A percentile compares a stretch with the other conserved stretches of the same genome.
These are phyloP conservation scores for Clarias magur DNA, from an alignment of 2,113 vertebrate genomes.

Conservation along the genomic window DNA sequence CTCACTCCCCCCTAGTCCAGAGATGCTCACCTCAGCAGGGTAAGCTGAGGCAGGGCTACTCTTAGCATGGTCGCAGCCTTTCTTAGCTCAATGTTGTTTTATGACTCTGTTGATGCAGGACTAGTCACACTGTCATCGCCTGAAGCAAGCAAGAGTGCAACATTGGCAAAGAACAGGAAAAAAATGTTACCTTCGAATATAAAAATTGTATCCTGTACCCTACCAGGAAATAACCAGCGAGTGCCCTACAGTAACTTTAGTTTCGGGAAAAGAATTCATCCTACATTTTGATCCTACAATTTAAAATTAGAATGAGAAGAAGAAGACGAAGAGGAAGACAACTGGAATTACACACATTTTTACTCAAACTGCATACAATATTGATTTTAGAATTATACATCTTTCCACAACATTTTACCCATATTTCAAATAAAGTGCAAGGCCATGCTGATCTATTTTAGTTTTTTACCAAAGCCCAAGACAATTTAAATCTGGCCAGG, in stretches of 20 bases:
- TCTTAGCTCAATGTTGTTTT: conserved; percentile 34
- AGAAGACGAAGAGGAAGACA: not conserved
- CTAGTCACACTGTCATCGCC: conserved; percentile 9
- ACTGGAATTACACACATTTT: not conserved
- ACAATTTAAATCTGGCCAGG: conserved; percentile 26
- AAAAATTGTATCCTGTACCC: not conserved
- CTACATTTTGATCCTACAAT: not conserved
- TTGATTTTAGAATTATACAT: conserved; percentile 25
- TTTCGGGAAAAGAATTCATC: not conserved
- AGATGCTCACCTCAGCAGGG: conserved; percentile 38
- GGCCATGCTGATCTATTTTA: conserved; percentile 20
- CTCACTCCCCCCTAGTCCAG: conserved; percentile 23
- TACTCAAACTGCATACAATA: not conserved
- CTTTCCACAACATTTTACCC: conserved; percentile 3
- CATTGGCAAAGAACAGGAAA: not conserved
- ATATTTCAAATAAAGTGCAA: conserved; percentile 7
- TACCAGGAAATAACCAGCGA: not conserved
- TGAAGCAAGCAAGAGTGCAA: conserved; percentile 8
- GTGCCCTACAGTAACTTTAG: not conserved
- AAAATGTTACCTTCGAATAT: not conserved
- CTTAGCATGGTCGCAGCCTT: conserved; percentile 43
- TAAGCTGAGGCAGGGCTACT: conserved; percentile 40
- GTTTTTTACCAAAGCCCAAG: conserved; percentile 17
- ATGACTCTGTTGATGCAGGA: conserved; percentile 27
- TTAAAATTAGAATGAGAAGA: not conserved